Conservation (phyloP, 53 echinoderm and acorn worm genomes). For the Holothuria leucospilota region DNA sequence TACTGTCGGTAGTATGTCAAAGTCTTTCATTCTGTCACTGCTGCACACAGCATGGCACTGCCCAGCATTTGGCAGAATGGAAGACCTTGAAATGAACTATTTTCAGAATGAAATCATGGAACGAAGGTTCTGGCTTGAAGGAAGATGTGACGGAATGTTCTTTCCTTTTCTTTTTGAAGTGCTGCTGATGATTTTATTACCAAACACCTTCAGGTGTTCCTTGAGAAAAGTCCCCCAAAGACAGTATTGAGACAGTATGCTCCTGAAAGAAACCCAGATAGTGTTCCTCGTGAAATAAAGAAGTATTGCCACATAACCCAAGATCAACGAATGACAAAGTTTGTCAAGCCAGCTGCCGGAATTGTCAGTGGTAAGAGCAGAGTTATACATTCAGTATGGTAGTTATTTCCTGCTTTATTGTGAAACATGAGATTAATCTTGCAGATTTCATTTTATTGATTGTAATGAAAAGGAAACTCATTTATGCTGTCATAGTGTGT, state of each 20-base stretch:
- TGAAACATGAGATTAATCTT: not conserved
- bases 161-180: slow-evolving; percentile 52
- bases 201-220: slow-evolving; percentile 51
- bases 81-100: too few relatives aligned
- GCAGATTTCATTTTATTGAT: not conserved
- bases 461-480: too few relatives aligned
- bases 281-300: slow-evolving; percentile 35
- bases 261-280: slow-evolving; percentile 28
- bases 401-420: not conserved
- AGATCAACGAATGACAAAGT: not conserved
- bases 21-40: too few relatives aligned
- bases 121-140: not conserved
- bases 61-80: too few relatives aligned
- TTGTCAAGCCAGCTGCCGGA: not conserved
- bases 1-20: too few relatives aligned
- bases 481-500: too few relatives aligned
- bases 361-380: not conserved
- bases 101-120: too few relatives aligned
- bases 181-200: slow-evolving; percentile 84
- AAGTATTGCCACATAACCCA: not conserved
- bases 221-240: not conserved
- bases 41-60: too few relatives aligned
- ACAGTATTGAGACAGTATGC: slow-evolving; percentile 48
- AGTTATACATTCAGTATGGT: not conserved
- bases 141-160: not conserved